Conservation (phyloP, 2,797 vertebrate genomes). For the Gobionotothen gibberifrons region DNA sequence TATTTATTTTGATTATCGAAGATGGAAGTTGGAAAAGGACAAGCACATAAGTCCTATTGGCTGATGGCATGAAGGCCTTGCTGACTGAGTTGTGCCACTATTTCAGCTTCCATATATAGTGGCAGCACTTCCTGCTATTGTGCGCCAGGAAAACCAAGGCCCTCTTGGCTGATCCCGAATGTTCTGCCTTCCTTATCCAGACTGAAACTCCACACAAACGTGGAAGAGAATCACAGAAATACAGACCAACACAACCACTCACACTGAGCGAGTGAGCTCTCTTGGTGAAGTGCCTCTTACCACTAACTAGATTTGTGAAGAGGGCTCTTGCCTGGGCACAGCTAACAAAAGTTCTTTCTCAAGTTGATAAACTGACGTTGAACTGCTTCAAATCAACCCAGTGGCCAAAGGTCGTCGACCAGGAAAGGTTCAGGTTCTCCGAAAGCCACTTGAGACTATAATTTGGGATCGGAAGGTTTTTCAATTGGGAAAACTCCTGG, state of each 20-base stretch:
- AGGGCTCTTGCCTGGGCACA: conserved; percentile 36
- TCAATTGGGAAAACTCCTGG: conserved; percentile 41
- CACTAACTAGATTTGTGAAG: conserved; percentile 61
- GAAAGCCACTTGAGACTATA: conserved; percentile 50
- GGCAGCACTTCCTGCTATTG: conserved; percentile 90
- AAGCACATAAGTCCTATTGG: conserved; percentile 58
- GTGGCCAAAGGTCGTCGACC: conserved; percentile 45
- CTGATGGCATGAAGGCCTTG: conserved; percentile 52
- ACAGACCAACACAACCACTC: conserved; percentile 21
- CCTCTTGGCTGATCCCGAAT: conserved; percentile 64
- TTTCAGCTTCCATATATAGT: conserved; percentile 82
- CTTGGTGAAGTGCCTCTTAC: conserved; percentile 58
- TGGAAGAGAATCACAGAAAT: conserved; percentile 38
- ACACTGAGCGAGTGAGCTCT: conserved; percentile 13
- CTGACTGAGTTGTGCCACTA: conserved; percentile 64
- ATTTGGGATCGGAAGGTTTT: conserved; percentile 58
- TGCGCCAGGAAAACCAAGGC: conserved; percentile 87
- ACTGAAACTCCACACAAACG: conserved; percentile 50
- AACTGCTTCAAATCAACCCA: conserved; percentile 42
- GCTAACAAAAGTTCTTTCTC: conserved; percentile 45
- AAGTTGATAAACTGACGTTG: conserved; percentile 47
- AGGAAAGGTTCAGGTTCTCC: conserved; percentile 49
- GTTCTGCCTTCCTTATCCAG: conserved; percentile 74
- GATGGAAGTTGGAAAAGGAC: conserved; percentile 54
- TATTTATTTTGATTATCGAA: conserved; percentile 53